phyloP scores from a whole-genome alignment of 2,888 invertebrate genomes.

The Seladonia tumulorum region DNA sequence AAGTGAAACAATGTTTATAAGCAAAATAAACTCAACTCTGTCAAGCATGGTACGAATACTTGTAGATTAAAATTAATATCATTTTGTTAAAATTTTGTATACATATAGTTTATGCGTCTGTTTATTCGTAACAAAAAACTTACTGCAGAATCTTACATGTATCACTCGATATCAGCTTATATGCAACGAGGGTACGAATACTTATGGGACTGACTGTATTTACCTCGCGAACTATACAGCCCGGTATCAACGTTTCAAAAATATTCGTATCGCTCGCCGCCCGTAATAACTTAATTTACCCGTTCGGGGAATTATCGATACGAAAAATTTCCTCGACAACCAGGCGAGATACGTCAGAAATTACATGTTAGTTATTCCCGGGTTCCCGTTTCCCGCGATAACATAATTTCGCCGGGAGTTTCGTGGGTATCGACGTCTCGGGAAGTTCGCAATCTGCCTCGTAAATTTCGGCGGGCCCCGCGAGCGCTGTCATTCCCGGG shows the following conservation, averaged over 20 bases:
- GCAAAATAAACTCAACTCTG: too few relatives aligned
- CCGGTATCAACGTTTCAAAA: background rate
- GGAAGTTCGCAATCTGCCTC: conserved; percentile 50
- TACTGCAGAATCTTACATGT: too few relatives aligned
- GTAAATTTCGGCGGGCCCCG: conserved; percentile 43
- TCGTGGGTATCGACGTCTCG: conserved; percentile 17
- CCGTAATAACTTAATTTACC: conserved; percentile 4
- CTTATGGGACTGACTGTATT: too few relatives aligned
- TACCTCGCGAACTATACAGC: background rate
- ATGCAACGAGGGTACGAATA: too few relatives aligned
- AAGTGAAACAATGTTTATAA: too few relatives aligned
- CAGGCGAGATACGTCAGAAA: conserved; percentile 3
- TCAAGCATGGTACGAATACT: too few relatives aligned
- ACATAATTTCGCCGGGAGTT: conserved; percentile 40
- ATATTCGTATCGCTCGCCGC: background rate
- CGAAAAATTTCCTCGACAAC: background rate
- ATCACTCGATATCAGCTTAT: too few relatives aligned
- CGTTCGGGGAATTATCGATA: background rate
- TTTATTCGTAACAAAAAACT: too few relatives aligned
- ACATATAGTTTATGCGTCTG: too few relatives aligned
- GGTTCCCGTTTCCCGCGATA: conserved; percentile 31
- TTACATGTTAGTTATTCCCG: conserved; percentile 6
- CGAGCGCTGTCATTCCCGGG: conserved; percentile 14
- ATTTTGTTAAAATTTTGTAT: too few relatives aligned
- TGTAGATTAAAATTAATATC: too few relatives aligned